A percentile compares a stretch with the other conserved stretches of the same genome.
These are phyloP conservation scores for Tetramorium parvispinum DNA, from an alignment of 1,140 invertebrate genomes.

Conservation along the genomic window DNA sequence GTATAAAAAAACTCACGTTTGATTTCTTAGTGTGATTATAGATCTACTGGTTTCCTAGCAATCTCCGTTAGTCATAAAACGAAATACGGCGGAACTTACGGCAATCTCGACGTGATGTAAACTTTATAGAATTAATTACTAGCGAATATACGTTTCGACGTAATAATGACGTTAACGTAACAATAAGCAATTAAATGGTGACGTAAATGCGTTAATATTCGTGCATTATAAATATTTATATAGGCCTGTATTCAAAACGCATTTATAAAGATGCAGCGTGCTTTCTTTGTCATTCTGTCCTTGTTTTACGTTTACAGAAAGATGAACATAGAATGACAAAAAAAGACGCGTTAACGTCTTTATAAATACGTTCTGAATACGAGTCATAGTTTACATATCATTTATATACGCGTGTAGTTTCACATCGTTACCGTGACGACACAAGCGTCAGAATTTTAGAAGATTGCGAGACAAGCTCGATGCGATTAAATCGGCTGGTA, in stretches of 20 bases:
- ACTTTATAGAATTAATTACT: slow-evolving; percentile 6
- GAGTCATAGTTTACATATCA: background rate
- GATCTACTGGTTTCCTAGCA: background rate
- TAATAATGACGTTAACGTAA: slow-evolving; percentile 4
- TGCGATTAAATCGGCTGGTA: slow-evolving; percentile 47
- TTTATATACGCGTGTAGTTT: background rate
- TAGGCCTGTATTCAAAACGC: background rate
- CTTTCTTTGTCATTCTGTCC: too few species aligned
- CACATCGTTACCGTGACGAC: background rate
- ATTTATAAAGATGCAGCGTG: too few species aligned
- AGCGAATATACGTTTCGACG: background rate
- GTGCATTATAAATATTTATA: background rate
- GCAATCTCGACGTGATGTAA: background rate
- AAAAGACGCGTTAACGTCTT: too few species aligned
- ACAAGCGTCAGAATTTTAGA: slow-evolving; percentile 9
- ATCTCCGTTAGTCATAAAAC: background rate
- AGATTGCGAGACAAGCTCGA: background rate
- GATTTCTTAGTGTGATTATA: background rate
- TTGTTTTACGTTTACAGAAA: too few species aligned
- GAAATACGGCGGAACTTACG: background rate
- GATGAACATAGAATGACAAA: too few species aligned
- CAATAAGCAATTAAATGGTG: background rate
- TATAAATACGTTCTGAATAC: too few species aligned
- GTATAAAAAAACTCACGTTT: background rate
- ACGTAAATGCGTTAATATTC: background rate